phyloP scores from a whole-genome alignment of 2,113 vertebrate genomes.

The Amphiprion ocellaris region DNA sequence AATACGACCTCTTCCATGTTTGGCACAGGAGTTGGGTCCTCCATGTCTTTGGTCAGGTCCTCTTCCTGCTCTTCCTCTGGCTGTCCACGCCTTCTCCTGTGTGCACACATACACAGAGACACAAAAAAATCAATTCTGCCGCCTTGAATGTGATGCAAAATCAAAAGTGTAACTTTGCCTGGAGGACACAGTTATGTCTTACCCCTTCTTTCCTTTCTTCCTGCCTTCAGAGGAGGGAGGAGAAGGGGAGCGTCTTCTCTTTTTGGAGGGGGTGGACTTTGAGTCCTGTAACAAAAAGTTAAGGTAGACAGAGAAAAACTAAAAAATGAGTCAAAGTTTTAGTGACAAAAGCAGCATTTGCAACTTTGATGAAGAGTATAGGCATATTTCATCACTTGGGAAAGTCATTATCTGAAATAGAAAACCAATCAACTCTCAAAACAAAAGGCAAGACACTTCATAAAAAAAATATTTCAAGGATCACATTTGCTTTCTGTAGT shows the following conservation, averaged over 20 bases:
- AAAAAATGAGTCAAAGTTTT: neutral
- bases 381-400: neutral
- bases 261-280: slow-evolving; percentile 88
- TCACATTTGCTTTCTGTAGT: too few species aligned
- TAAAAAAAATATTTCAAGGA: too few species aligned
- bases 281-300: slow-evolving; percentile 81
- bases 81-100: slow-evolving; percentile 90
- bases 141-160: neutral
- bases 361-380: neutral
- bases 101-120: neutral
- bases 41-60: slow-evolving; percentile 98
- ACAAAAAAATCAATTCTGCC: neutral
- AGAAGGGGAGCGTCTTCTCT: slow-evolving; percentile 94
- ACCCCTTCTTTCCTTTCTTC: slow-evolving; percentile 98
- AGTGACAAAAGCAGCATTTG: neutral
- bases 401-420: neutral
- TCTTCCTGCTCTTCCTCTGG: slow-evolving; percentile 94
- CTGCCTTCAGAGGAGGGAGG: slow-evolving; percentile 90
- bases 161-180: neutral
- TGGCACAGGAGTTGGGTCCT: slow-evolving; percentile 96
- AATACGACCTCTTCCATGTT: slow-evolving; percentile 97
- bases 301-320: slow-evolving; percentile 2
- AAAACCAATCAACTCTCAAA: neutral
- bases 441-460: neutral
- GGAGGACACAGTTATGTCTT: slow-evolving; percentile 29